phyloP scores from a whole-genome alignment of 2,888 invertebrate genomes.

The Sinohyriopsis cumingii region DNA sequence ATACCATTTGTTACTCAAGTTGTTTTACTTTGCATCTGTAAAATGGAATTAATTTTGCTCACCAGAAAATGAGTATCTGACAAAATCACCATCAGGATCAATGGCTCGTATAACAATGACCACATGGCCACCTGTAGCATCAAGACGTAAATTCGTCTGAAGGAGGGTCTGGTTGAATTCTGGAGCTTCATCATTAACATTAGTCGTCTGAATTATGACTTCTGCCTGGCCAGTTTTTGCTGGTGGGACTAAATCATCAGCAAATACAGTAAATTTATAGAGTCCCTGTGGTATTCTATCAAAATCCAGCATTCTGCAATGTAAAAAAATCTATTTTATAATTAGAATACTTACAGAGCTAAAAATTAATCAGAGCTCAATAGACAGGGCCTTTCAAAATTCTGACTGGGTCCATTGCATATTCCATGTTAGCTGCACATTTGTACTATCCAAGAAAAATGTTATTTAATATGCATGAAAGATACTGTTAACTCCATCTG shows the following conservation, averaged over 20 bases:
- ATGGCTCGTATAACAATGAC: slow-evolving; percentile 97
- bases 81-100: slow-evolving; percentile 97
- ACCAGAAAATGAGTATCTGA: slow-evolving; percentile 81
- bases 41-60: slow-evolving; percentile 11
- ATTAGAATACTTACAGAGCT: slow-evolving; percentile 43
- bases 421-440: no score
- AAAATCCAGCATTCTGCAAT: slow-evolving; percentile 63
- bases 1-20: no score
- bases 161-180: slow-evolving; percentile 42
- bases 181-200: slow-evolving; percentile 97
- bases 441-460: no score
- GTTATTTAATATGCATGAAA: no score
- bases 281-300: slow-evolving; percentile 74
- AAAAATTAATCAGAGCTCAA: no score
- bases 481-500: no score
- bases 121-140: slow-evolving; percentile 79
- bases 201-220: slow-evolving; percentile 94
- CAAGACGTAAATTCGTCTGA: slow-evolving; percentile 12
- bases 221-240: slow-evolving; percentile 93
- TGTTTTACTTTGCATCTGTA: no score
- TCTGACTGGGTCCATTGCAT: no score
- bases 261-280: slow-evolving; percentile 90
- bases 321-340: no score
- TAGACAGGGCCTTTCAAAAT: no score
- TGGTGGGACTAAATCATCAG: slow-evolving; percentile 92